Base-by-base conservation (phyloP, 2,113 vertebrate species). In the Calyptommatus sinebrachiatus region DNA sequence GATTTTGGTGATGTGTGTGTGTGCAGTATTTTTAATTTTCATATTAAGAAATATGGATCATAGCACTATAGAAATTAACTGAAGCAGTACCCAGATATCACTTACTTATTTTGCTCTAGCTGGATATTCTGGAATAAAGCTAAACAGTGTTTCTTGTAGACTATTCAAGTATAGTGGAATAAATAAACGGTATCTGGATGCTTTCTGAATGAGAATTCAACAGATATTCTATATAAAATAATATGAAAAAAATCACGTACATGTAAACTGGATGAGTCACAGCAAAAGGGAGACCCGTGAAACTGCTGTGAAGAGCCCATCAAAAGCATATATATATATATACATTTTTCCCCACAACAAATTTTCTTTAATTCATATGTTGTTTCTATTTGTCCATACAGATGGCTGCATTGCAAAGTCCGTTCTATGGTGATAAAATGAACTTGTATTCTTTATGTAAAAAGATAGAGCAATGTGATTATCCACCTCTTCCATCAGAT, bases 401-500 rank as follows among this genome's bases (percentile, higher is more conserved):
- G 98, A 99, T 99, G 98, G 98, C 98, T 74, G 98, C 98, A 5
- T 89, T 99, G 71, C 98, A 99, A 94, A 99, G 98, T 91, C 98
- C 98, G 5, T 99, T 99, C 94, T 99, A 99, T 10, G 98, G 97
- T 79, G 98, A 99, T 93, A 99, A 99, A 94, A 99, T 99, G 98
- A 99, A 99, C 91, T 93, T 99, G 78, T 99, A 98, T 91, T 99
- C 98, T 0, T 95, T 99, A 87, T 99, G 98, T 94, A 99, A 99
- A 97, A 99, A 99, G 96, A 99, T 99, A 88, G 98, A 99, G 85
- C 98, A 99, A 91, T 99, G 98, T 62, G 97, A 99, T 95, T 99
- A 99, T 90, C 98, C 98, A 14, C 98, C 98, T 62, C 97, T 99
- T 78, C 98, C 98, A n/a, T 97, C 98, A 86, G 98, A 99, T 95